Evolutionary conservation across 2,113 vertebrate genomes (phyloP).

Genomic region (Phyllostomus discolor): DNA sequence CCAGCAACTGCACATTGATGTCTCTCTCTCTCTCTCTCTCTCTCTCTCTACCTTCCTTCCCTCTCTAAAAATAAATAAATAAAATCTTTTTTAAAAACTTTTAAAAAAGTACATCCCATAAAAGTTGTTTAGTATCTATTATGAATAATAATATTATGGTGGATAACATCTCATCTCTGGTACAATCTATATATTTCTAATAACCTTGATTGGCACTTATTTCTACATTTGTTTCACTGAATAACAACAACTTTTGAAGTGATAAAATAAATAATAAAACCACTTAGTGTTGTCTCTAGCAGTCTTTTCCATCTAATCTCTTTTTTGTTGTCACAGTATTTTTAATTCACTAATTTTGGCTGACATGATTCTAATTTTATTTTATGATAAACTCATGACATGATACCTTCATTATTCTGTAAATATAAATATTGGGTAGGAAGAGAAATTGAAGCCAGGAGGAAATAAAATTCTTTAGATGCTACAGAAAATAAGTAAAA

Average conservation of each 20-base stretch:
- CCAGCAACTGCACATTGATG: too few species aligned
- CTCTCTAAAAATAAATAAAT: too few species aligned
- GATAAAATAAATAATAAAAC: slow-evolving; percentile 4
- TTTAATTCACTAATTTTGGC: slow-evolving; percentile 46
- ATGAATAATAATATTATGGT: background rate
- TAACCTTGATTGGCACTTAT: background rate
- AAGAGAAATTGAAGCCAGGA: background rate
- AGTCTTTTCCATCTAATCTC: background rate
- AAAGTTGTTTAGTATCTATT: background rate
- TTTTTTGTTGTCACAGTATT: background rate
- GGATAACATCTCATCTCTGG: background rate
- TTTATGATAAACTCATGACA: slow-evolving; percentile 1
- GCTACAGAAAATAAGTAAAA: background rate
- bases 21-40: too few species aligned
- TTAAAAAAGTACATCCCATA: background rate
- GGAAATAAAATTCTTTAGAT: background rate
- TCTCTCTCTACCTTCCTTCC: too few species aligned
- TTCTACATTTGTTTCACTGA: background rate
- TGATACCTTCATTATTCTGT: background rate
- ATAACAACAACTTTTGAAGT: background rate
- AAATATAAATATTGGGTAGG: background rate
- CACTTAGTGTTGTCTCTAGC: background rate
- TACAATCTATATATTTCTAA: background rate
- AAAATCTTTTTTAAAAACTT: too few species aligned
- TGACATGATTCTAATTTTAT: slow-evolving; percentile 25